Evolutionary conservation across 2,113 vertebrate species (phyloP), one percentile per base, ranked within the genome.

Genomic region (Cynopterus brachyotis): DNA sequence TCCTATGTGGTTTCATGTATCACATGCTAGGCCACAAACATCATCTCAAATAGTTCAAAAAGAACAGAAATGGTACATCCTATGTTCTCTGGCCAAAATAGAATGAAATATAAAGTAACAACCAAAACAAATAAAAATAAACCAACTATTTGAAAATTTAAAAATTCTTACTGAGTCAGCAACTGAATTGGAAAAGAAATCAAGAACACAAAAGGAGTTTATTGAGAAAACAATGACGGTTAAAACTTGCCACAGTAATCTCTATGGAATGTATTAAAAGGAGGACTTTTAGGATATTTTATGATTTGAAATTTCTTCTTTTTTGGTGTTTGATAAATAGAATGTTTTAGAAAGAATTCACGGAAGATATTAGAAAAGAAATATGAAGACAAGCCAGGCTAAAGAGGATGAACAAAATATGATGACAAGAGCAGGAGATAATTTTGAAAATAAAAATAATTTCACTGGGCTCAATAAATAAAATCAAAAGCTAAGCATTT

Each of bases 51-150:
- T 94, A 40, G n/a, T 62, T 96, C 53, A 67, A 79, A 96, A 76
- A 47, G 37, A 85, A 78, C 40, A 70, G 66, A 89, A 85, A 69
- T 28, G 66, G 47, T 89, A 73, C 19, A 9, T 86, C 55, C 42
- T 92, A 40, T 53, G 40, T 53, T 92, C 87, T 95, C 55, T 82
- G 50, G 57, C 73, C 79, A 83, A 89, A 89, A 73, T 8, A 94
- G 64, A 83, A 87, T 87, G 55, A 79, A 92, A 83, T 89, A 82
- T 66, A 89, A 95, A 92, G 72, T 76, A 76, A 91, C 35, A 84
- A 95, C 24, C 87, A 85, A 91, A 84, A 64, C 32, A 92, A 95
- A 92, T 72, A 75, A 95, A 97, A 96, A 86, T 81, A 90, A 97
- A 87, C 67, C n/a, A 88, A 75, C 13, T 45, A 73, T 83, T 86